These are phyloP conservation scores for Podarcis lilfordi DNA, from an alignment of 2,797 vertebrate species.

Conservation along the genomic window DNA sequence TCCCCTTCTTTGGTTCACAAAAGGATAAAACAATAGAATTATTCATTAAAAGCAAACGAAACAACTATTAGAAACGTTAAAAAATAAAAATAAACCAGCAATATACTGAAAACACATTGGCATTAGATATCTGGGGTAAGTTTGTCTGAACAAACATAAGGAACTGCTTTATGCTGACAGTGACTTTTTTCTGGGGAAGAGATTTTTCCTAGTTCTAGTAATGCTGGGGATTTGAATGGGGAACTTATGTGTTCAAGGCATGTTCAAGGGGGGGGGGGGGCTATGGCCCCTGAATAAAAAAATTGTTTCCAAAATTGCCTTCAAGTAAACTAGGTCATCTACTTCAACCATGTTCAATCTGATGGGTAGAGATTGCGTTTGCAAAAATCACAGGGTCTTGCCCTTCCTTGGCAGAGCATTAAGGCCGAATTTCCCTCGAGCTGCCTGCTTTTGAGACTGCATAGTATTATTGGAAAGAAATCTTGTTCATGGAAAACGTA, in stretches of 20 bases:
- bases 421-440: background rate
- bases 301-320: no score
- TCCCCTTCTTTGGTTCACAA: background rate
- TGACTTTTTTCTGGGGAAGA: background rate
- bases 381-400: background rate
- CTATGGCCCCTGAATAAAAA: background rate
- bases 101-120: no score
- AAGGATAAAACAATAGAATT: no score
- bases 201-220: background rate
- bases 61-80: no score
- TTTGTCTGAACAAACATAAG: no score
- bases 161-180: background rate
- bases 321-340: no score
- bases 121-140: no score
- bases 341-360: no score
- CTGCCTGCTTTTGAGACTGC: background rate
- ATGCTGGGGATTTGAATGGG: background rate
- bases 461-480: background rate
- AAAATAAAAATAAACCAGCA: no score
- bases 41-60: no score
- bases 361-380: no score
- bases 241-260: background rate
- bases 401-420: background rate
- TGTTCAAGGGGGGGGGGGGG: background rate
- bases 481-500: background rate